Evolutionary conservation across 2,797 vertebrate species (phyloP).

Genomic region (Petrocephalus schoutedeni): DNA sequence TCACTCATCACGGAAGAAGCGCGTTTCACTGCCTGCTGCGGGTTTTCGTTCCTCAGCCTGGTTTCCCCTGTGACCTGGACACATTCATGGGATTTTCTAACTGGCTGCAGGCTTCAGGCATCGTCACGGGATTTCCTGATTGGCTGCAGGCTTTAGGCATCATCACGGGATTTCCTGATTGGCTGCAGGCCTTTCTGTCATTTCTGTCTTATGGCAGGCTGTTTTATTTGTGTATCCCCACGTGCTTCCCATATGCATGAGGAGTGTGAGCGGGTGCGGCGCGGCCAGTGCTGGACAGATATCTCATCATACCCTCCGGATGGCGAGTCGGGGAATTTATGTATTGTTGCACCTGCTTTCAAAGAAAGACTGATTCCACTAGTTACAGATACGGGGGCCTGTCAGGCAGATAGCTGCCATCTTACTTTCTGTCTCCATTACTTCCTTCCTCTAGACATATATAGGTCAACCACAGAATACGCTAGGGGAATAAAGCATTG

Average conservation of each 20-base stretch:
- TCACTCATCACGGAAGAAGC: background rate
- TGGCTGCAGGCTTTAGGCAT: background rate
- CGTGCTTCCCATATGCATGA: background rate
- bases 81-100: background rate
- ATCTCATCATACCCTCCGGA: background rate
- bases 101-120: background rate
- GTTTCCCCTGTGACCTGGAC: background rate
- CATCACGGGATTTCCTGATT: background rate
- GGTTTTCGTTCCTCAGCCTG: background rate
- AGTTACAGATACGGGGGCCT: background rate
- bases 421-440: background rate
- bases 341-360: background rate
- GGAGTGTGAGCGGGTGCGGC: background rate
- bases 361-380: background rate
- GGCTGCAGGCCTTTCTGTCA: background rate
- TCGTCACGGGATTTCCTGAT: background rate
- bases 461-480: conserved; percentile 1
- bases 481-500: background rate
- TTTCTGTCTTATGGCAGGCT: background rate
- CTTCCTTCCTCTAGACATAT: conserved; percentile 11
- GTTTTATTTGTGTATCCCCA: background rate
- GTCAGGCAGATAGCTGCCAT: background rate
- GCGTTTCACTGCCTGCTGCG: background rate
- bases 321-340: background rate
- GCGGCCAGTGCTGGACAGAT: background rate